A percentile compares a stretch with the other conserved stretches of the same genome.
phyloP scores from a whole-genome alignment of 2,888 invertebrate species.

The Microdon myrmicae region DNA sequence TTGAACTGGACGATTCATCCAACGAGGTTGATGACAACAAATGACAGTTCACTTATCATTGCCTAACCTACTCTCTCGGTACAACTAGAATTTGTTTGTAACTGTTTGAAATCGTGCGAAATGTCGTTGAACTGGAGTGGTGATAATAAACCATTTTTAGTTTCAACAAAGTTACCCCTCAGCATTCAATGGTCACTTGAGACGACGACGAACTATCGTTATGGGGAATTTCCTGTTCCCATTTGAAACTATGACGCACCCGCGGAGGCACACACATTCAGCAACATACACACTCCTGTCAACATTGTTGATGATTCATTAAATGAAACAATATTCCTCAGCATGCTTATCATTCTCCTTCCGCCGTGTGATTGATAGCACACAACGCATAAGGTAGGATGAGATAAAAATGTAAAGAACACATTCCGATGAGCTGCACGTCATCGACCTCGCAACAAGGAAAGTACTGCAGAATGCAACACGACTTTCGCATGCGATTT shows the following conservation, averaged over 20 bases:
- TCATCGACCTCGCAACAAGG: slow-evolving; percentile 52
- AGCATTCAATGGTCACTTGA: slow-evolving; percentile 21
- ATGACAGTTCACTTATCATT: too few species aligned
- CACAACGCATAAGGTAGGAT: neutral
- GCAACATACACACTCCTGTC: neutral
- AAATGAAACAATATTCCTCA: slow-evolving; percentile 1
- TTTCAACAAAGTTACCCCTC: slow-evolving; percentile 17
- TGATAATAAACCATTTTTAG: too few species aligned
- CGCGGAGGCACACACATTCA: slow-evolving; percentile 12
- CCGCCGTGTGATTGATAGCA: slow-evolving; percentile 23
- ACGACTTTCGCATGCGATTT: slow-evolving; percentile 53
- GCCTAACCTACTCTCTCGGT: too few species aligned
- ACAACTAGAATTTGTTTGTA: too few species aligned
- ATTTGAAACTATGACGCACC: slow-evolving; percentile 42
- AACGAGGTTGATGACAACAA: neutral
- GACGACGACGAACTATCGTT: slow-evolving; percentile 23
- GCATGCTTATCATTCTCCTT: slow-evolving; percentile 11
- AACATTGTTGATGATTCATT: slow-evolving; percentile 18
- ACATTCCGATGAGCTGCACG: slow-evolving; percentile 39
- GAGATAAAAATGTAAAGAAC: slow-evolving; percentile 16
- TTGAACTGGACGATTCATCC: neutral
- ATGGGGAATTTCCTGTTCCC: slow-evolving; percentile 51
- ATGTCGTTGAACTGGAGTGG: too few species aligned
- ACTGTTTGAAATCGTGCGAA: too few species aligned
- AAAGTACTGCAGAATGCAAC: slow-evolving; percentile 56